Base-by-base conservation (phyloP, 2,888 invertebrate species). In the Gortyna flavago region DNA sequence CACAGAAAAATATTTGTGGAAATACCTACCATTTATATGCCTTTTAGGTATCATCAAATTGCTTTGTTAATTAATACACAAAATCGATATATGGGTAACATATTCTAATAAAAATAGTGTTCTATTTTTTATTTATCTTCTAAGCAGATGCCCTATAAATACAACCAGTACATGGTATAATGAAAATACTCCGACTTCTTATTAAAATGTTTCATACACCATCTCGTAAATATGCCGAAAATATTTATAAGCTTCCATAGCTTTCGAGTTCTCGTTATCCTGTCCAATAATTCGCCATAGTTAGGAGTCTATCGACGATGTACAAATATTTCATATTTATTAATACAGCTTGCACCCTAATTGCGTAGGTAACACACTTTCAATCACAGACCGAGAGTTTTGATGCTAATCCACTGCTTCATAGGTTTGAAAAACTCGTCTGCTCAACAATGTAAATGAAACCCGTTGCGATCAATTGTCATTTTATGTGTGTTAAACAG, bases 181-280 rank as follows among this genome's bases (percentile, higher is more conserved):
- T 57, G 9, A 73, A 69, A 54, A 38, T 69, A 69, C 51, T 35
- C 29, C 11, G 25, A 69, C 29, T 71, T 67, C 29, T 62, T 71
- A 62, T 65, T 78, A 72, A 78, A 73, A 57, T 38, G 13, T 32
- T 73, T 66, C 41, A 67, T 83, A 59, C 41, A 9, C 29, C 35
- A 51, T 71, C 57, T 82, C 82, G 62, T 83, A 74, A 62, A 79
- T 32, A 81, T 73, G 32, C 51, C 59, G 29, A 82, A 59, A 71
- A 71, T 75, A 83, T 83, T 82, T 82, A 82, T 79, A 75, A 75
- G 75, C 51, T 67, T 64, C 62, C 67, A 82, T 75, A 79, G 59
- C 35, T 75, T 83, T 83, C 75, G 59, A 82, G 51, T 71, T 75
- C 84, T 82, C 70, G 83, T 83, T 83, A 82, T 83, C 70, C 32